A percentile compares a stretch with the other conserved stretches of the same genome.
phyloP scores from a whole-genome alignment of 35 echinoderm and acorn worm genomes.

The Lytechinus variegatus region DNA sequence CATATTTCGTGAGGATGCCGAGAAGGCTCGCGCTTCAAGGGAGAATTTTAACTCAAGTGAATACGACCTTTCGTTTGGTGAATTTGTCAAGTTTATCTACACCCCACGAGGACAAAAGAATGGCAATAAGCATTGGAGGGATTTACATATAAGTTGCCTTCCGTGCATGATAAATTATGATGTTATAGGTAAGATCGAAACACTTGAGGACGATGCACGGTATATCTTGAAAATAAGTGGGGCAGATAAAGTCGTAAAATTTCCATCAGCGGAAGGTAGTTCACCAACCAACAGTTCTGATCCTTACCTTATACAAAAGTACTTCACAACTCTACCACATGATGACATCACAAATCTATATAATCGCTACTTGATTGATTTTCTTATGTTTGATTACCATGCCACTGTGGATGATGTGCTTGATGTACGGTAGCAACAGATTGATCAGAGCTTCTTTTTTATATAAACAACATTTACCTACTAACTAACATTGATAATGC shows the following conservation, averaged over 20 bases:
- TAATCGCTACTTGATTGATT: constrained; percentile 72
- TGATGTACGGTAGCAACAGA: constrained; percentile 28
- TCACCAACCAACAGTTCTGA: constrained; percentile 90
- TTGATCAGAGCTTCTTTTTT: not conserved
- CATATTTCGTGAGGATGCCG: not conserved
- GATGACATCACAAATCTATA: constrained; percentile 74
- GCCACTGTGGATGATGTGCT: constrained; percentile 29
- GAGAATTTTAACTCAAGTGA: not conserved
- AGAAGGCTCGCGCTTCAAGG: not conserved
- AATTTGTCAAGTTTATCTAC: constrained; percentile 69
- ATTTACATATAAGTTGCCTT: constrained; percentile 62
- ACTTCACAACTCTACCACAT: constrained; percentile 63
- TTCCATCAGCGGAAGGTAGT: constrained; percentile 75
- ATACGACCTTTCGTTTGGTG: constrained; percentile 65
- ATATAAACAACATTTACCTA: not conserved
- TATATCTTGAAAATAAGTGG: constrained; percentile 70
- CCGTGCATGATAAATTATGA: constrained; percentile 93
- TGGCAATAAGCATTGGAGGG: constrained; percentile 65
- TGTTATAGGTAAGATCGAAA: constrained; percentile 94
- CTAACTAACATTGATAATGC: not conserved
- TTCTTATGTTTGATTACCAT: constrained; percentile 84
- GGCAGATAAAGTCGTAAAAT: constrained; percentile 51
- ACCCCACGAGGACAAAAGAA: constrained; percentile 35
- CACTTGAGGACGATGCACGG: constrained; percentile 69
- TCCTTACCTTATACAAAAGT: constrained; percentile 56